A percentile compares a stretch with the other conserved stretches of the same genome.
Evolutionary conservation across 2,888 invertebrate species (phyloP).

Genomic region (Hermodice carunculata): DNA sequence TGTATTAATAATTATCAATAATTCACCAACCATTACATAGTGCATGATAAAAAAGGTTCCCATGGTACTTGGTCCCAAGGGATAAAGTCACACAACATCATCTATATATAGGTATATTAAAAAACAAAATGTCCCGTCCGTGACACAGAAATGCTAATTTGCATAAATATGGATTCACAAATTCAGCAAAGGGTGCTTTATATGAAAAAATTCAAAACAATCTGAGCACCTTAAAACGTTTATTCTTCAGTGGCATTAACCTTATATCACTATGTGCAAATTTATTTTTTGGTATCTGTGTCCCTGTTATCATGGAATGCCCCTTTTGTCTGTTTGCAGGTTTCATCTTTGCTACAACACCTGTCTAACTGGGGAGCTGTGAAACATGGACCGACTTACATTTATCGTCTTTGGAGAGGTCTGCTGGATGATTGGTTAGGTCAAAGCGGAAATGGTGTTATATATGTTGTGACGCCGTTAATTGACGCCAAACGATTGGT

Average conservation of each 20-base stretch:
- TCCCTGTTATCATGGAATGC: background rate
- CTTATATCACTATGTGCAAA: background rate
- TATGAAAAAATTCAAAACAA: no score
- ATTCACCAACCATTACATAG: no score
- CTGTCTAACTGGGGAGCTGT: constrained; percentile 37
- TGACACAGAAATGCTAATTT: no score
- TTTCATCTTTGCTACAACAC: constrained; percentile 26
- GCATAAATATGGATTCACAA: no score
- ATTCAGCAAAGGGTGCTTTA: no score
- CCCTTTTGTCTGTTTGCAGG: constrained; percentile 23
- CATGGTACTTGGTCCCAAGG: no score
- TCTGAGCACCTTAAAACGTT: no score
- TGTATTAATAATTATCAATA: no score
- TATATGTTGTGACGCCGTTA: constrained; percentile 40
- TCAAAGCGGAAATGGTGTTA: constrained; percentile 12
- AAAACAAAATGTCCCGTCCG: no score
- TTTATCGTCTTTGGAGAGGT: constrained; percentile 42
- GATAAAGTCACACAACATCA: no score
- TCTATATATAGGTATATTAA: no score
- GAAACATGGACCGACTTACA: constrained; percentile 42
- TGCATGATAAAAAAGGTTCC: no score
- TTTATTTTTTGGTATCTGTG: background rate
- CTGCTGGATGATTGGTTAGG: constrained; percentile 39
- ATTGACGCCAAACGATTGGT: constrained; percentile 37
- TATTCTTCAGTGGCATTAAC: background rate